Conservation (phyloP, 1,140 invertebrate species). For the Mesaphorura yosii region DNA sequence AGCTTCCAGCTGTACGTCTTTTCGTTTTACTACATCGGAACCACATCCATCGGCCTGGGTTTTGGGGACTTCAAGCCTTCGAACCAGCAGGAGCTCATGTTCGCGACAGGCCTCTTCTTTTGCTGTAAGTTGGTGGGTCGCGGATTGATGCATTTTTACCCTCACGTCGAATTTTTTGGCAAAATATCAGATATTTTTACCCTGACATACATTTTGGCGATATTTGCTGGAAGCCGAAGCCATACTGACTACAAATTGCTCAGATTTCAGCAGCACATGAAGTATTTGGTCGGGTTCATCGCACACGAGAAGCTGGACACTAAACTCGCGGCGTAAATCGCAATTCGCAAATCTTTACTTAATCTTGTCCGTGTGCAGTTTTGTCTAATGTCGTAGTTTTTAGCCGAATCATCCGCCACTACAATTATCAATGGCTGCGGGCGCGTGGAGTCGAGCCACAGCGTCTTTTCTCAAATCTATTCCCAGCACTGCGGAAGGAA, state of each 20-base stretch:
- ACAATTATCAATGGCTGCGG: slow-evolving; percentile 15
- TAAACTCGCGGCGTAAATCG: not conserved
- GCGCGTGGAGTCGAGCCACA: slow-evolving; percentile 15
- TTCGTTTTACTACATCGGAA: slow-evolving; percentile 11
- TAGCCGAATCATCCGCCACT: slow-evolving; percentile 14
- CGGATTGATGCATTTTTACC: not conserved
- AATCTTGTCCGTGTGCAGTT: not conserved
- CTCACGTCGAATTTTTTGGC: not conserved
- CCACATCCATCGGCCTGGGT: slow-evolving; percentile 13
- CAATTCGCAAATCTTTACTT: too few relatives aligned
- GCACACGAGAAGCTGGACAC: slow-evolving; percentile 3
- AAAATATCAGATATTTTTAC: slow-evolving; percentile 11
- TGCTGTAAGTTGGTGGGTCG: not conserved
- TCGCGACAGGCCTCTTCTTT: not conserved
- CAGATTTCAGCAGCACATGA: slow-evolving; percentile 11
- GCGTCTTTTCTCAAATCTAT: slow-evolving; percentile 8
- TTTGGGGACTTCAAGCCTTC: slow-evolving; percentile 13
- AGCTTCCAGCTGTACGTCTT: slow-evolving; percentile 5
- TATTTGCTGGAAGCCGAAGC: slow-evolving; percentile 6
- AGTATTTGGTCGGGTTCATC: slow-evolving; percentile 8
- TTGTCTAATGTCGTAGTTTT: not conserved
- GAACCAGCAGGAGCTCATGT: not conserved
- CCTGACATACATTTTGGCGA: slow-evolving; percentile 2
- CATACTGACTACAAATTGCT: slow-evolving; percentile 13
- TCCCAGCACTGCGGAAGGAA: slow-evolving; percentile 12